Evolutionary conservation across 2,797 vertebrate species (phyloP).

Genomic region (Pyrocephalus nanus): DNA sequence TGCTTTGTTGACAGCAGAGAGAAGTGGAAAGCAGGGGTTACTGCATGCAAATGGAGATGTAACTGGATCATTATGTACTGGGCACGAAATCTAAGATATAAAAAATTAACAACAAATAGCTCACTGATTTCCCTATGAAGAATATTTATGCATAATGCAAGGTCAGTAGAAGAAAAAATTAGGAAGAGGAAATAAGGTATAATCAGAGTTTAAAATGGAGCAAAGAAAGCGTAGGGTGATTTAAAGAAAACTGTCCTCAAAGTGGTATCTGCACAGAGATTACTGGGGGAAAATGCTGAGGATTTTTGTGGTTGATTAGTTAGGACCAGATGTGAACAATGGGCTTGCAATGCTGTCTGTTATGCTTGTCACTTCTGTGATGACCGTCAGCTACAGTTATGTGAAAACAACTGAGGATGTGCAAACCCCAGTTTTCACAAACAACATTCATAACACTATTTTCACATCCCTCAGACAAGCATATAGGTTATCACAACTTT

Average conservation of each 20-base stretch:
- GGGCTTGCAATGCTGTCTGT: not conserved
- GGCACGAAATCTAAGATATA: constrained; percentile 18
- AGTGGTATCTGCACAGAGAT: not conserved
- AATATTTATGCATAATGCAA: not conserved
- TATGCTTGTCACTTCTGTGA: not conserved
- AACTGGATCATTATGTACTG: constrained; percentile 26
- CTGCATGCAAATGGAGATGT: not conserved
- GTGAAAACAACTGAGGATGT: not conserved
- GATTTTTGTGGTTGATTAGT: not conserved
- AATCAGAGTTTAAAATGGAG: not conserved
- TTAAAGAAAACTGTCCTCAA: not conserved
- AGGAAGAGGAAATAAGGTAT: not conserved
- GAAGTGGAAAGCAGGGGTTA: not conserved
- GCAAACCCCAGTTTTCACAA: constrained; percentile 21
- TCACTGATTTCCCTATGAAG: not conserved
- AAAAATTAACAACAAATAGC: constrained; percentile 36
- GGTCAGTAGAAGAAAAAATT: not conserved
- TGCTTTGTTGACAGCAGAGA: constrained; percentile 3
- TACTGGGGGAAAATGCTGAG: not conserved
- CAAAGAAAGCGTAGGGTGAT: not conserved
- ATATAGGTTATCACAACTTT: constrained; percentile 34
- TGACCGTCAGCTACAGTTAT: not conserved
- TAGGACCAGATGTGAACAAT: not conserved
- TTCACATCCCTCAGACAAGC: constrained; percentile 41
- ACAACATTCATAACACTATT: constrained; percentile 50